Base-by-base conservation (phyloP, 53 echinoderm and acorn worm genomes). In the Arbacia lixula region DNA sequence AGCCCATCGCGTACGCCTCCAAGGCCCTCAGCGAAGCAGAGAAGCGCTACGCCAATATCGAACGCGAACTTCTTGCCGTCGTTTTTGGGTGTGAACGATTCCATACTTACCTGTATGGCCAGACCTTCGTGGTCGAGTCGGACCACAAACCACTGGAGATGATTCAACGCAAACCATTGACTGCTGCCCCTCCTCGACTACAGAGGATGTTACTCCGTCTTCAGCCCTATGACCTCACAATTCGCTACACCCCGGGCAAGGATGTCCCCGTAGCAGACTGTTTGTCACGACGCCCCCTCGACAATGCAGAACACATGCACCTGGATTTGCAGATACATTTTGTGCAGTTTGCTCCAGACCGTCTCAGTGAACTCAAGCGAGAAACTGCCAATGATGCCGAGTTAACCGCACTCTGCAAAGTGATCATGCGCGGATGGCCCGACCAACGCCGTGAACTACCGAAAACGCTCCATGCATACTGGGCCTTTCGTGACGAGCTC, bases 391-490 rank as follows among this genome's bases (percentile, higher is more conserved):
- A 80, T 66, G n/a, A n/a, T n/a, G n/a, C n/a, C n/a, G 88, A 87
- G 50, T 88, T 93, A 10, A 87, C 87, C 42, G 90, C 90, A 35
- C 54, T 90, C 12, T 65, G 80, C 14, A 27, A 51, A 9, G 69
- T 91, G 32, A 88, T 93, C 32, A 77, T 51, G 6, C 88, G 88
- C 50, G 91, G 90, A 12, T 93, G 91, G 91, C 94, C 91, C 20
- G 91, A 91, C 63, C 91, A 85, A 17, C 90, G 54, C 43, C 53
- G 71, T 22, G 85, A 87, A 58, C 62, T 50, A 4, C 93, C 66
- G 22, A 83, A 87, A 63, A 25, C 85, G 6, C 85, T 93, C 30
- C 32, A 83, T 38, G 54, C 87, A 37, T 87, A 85, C 35, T 89
- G 89, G 93, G 87, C 41, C 53, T 12, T 55, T 29, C 39, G 87